These are phyloP conservation scores for Parasteatoda lunata DNA, from an alignment of 2,888 invertebrate species.

Conservation along the genomic window DNA sequence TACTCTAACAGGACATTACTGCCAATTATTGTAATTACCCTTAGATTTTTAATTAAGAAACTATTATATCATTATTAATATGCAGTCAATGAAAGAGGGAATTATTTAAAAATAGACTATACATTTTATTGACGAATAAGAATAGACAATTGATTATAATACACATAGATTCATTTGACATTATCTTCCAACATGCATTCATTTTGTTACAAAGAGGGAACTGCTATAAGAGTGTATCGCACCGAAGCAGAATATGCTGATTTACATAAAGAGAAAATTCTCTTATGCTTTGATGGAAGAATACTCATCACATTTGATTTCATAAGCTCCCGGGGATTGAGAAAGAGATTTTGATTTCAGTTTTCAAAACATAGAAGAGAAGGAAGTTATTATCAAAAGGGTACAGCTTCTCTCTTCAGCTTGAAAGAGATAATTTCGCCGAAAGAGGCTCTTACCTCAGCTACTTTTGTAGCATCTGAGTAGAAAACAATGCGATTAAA, in stretches of 20 bases:
- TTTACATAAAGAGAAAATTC: conserved; percentile 46
- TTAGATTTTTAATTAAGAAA: no score
- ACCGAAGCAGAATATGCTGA: neutral
- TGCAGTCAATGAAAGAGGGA: no score
- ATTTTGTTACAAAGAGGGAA: neutral
- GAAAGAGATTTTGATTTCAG: conserved; percentile 35
- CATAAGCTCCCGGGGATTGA: neutral
- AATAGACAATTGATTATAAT: no score
- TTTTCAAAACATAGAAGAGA: conserved; percentile 26
- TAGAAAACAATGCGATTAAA: conserved; percentile 34
- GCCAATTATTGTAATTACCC: no score
- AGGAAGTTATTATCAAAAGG: conserved; percentile 52
- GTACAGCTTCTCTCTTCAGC: conserved; percentile 17
- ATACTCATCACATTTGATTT: neutral
- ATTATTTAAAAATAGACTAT: no score
- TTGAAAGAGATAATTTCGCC: conserved; percentile 28
- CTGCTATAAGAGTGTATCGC: no score
- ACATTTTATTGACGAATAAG: no score
- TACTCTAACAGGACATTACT: no score
- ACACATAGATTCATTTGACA: no score
- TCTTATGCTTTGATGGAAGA: neutral
- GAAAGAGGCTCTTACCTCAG: conserved; percentile 14
- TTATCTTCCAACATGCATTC: no score
- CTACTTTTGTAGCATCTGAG: conserved; percentile 21
- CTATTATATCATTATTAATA: no score